phyloP scores from a whole-genome alignment of 2,797 vertebrate genomes.

The Cetoscarus ocellatus region DNA sequence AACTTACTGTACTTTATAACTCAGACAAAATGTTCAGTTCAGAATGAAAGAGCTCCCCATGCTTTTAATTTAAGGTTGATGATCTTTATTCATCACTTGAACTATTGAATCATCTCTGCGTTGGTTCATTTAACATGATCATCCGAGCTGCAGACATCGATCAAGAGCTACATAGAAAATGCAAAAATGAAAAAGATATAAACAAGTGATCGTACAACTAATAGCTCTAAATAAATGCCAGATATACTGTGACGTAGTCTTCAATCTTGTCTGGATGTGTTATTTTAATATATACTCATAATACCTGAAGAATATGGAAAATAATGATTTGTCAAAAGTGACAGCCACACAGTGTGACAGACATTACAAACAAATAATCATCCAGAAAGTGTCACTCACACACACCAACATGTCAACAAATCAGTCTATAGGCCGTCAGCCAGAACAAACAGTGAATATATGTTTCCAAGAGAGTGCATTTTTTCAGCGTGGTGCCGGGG shows the following conservation, averaged over 20 bases:
- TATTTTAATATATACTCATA: not conserved
- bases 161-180: too few species aligned
- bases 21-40: slow-evolving; percentile 24
- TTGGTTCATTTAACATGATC: too few species aligned
- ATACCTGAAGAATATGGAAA: not conserved
- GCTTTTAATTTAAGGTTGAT: slow-evolving; percentile 12
- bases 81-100: slow-evolving; percentile 13
- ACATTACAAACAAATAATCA: slow-evolving; percentile 19
- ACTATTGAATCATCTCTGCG: too few species aligned
- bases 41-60: slow-evolving; percentile 19
- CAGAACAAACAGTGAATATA: not conserved
- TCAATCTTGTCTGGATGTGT: not conserved
- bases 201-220: slow-evolving; percentile 15
- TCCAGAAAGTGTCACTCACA: slow-evolving; percentile 4
- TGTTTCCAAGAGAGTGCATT: not conserved
- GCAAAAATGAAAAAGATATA: too few species aligned
- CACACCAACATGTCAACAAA: not conserved
- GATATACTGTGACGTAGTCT: not conserved
- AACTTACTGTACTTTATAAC: not conserved
- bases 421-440: slow-evolving; percentile 4
- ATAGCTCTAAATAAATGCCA: not conserved
- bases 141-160: too few species aligned
- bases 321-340: slow-evolving; percentile 6
- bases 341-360: slow-evolving; percentile 9
- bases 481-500: not conserved